phyloP scores from a whole-genome alignment of 2,888 invertebrate species.

The Erebia epiphron region DNA sequence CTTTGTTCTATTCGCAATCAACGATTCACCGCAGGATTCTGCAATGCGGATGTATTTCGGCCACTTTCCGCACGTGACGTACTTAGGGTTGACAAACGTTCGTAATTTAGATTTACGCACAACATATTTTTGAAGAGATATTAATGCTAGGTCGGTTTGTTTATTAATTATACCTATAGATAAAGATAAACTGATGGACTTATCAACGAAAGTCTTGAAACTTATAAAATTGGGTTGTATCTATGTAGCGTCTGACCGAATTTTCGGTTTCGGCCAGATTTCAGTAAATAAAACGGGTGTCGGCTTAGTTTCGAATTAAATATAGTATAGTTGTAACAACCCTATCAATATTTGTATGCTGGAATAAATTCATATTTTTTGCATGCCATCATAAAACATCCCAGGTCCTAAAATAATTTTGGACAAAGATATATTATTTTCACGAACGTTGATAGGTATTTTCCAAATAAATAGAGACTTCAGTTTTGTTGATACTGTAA shows the following conservation, averaged over 20 bases:
- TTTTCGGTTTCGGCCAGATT: no score
- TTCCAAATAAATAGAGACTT: not conserved
- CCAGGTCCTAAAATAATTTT: not conserved
- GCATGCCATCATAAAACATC: constrained; percentile 1
- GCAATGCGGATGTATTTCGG: constrained; percentile 28
- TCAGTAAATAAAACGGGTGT: no score
- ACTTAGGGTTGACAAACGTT: constrained; percentile 15
- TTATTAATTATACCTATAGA: not conserved
- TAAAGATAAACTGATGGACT: not conserved
- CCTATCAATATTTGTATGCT: constrained; percentile 2
- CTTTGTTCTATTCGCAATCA: constrained; percentile 22
- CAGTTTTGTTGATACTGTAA: no score
- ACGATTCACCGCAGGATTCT: constrained; percentile 24
- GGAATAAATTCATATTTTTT: constrained; percentile 8
- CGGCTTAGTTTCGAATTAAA: no score
- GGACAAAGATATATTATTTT: not conserved
- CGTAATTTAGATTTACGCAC: not conserved
- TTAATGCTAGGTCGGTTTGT: not conserved
- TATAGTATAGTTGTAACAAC: not conserved
- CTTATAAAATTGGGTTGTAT: no score
- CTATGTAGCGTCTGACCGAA: no score
- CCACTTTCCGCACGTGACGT: constrained; percentile 20
- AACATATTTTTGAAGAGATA: not conserved
- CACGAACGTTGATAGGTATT: not conserved
- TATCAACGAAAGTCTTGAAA: no score